Evolutionary conservation across 2,113 vertebrate species (phyloP).

Genomic region (Bubo scandiacus): DNA sequence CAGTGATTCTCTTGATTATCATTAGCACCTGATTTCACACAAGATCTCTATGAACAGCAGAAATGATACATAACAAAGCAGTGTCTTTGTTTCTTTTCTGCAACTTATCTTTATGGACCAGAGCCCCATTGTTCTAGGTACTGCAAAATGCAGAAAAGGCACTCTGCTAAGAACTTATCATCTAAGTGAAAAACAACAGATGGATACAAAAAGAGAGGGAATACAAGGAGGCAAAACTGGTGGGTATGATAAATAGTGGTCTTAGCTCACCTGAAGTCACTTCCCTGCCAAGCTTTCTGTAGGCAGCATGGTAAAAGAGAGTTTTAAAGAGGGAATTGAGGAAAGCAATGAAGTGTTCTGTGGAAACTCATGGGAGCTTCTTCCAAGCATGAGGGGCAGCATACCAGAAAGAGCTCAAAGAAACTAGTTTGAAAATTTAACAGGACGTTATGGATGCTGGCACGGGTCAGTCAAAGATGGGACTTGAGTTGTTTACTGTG

Average conservation of each 20-base stretch:
- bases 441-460: constrained; percentile 8
- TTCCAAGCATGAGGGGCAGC: constrained; percentile 49
- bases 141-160: constrained; percentile 40
- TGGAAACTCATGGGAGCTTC: constrained; percentile 53
- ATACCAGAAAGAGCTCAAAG: constrained; percentile 44
- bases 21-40: not conserved
- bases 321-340: constrained; percentile 70
- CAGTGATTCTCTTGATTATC: not conserved
- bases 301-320: constrained; percentile 71
- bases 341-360: constrained; percentile 61
- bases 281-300: constrained; percentile 70
- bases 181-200: constrained; percentile 46
- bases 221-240: constrained; percentile 48
- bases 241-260: constrained; percentile 57
- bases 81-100: constrained; percentile 10
- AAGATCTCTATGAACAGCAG: constrained; percentile 16
- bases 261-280: constrained; percentile 67
- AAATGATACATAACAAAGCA: constrained; percentile 9
- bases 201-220: constrained; percentile 50
- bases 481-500: constrained; percentile 1
- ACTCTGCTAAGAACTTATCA: not conserved
- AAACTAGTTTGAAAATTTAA: constrained; percentile 42
- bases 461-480: constrained; percentile 7
- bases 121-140: not conserved
- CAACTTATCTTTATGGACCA: not conserved